phyloP scores from a whole-genome alignment of 2,797 vertebrate genomes.

The Aselliscus stoliczkanus region DNA sequence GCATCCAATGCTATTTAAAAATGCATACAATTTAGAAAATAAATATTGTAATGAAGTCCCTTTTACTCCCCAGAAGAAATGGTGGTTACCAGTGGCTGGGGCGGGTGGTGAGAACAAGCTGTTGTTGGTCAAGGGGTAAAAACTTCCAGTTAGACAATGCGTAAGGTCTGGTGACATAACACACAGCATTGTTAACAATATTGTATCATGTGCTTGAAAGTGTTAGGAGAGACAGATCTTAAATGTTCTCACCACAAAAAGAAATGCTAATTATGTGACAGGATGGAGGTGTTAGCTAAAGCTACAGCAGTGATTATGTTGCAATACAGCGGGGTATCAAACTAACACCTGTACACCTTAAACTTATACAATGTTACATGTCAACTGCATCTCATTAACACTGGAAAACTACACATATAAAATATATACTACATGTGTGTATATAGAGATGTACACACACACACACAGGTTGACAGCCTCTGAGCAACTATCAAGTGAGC shows the following conservation, averaged over 20 bases:
- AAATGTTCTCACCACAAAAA: neutral
- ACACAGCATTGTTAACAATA: neutral
- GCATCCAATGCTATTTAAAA: neutral
- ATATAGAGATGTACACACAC: neutral
- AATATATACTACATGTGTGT: too few species aligned
- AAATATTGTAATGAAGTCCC: neutral
- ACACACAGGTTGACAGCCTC: neutral
- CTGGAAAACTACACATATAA: neutral
- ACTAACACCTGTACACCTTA: neutral
- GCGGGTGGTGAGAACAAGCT: neutral
- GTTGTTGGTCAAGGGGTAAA: neutral
- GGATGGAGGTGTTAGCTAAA: neutral
- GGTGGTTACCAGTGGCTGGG: too few species aligned
- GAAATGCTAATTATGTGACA: neutral
- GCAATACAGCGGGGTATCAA: neutral
- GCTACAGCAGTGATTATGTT: neutral
- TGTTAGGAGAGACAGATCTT: neutral
- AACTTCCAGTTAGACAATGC: neutral
- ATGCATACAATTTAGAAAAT: neutral
- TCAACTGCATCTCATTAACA: neutral
- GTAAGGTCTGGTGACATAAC: neutral
- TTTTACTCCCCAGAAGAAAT: neutral
- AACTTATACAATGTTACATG: neutral
- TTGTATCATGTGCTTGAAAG: neutral
- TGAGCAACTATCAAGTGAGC: neutral